These are phyloP conservation scores for Henricia sp. DNA, from an alignment of 53 echinoderm and acorn worm species.

Conservation along the genomic window DNA sequence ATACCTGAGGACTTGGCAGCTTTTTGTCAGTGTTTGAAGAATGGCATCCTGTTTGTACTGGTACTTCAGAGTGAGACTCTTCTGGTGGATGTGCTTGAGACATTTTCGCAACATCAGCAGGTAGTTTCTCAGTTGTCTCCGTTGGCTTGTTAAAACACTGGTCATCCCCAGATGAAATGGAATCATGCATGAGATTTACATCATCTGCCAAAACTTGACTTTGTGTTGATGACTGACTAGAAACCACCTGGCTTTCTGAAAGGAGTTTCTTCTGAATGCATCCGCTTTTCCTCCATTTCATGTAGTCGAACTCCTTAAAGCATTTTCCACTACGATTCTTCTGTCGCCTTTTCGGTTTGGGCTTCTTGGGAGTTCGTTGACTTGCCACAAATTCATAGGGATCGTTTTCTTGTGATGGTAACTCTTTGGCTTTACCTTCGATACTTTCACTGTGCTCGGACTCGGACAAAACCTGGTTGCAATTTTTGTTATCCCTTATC, in stretches of 20 bases:
- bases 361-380: constrained; percentile 90
- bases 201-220: background rate
- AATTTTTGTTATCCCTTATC: no score
- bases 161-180: background rate
- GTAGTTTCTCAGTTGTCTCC: background rate
- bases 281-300: constrained; percentile 42
- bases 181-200: background rate
- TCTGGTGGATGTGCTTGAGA: background rate
- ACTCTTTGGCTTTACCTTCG: background rate
- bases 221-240: constrained; percentile 8
- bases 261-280: constrained; percentile 11
- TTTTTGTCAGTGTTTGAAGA: background rate
- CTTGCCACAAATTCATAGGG: constrained; percentile 96
- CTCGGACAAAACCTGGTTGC: no score
- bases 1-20: background rate
- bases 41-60: background rate
- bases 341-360: constrained; percentile 56
- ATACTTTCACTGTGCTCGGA: background rate
- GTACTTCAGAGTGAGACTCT: background rate
- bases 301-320: constrained; percentile 52
- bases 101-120: background rate
- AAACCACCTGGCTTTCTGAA: constrained; percentile 26
- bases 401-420: constrained; percentile 59
- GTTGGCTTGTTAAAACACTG: constrained; percentile 9
- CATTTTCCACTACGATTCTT: constrained; percentile 54